phyloP scores from a whole-genome alignment of 2,113 vertebrate genomes.

The Rhynchomys soricoides region DNA sequence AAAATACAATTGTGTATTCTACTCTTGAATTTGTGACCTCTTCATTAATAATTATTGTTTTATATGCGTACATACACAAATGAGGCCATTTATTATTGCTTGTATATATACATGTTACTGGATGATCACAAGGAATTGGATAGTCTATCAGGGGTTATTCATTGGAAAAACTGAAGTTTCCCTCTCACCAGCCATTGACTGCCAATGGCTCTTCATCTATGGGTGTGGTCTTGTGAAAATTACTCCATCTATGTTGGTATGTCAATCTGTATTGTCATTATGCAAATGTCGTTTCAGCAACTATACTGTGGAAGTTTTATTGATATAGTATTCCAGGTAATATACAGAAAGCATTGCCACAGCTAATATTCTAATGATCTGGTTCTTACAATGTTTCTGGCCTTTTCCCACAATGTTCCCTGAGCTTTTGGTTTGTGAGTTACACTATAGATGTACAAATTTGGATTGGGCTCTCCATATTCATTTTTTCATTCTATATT shows the following conservation, averaged over 20 bases:
- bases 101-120: neutral
- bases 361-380: too few relatives aligned
- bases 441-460: neutral
- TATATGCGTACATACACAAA: neutral
- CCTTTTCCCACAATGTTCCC: neutral
- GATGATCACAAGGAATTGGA: neutral
- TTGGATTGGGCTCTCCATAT: neutral
- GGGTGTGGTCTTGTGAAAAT: neutral
- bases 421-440: neutral
- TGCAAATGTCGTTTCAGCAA: too few relatives aligned
- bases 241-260: neutral
- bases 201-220: neutral
- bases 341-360: neutral
- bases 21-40: neutral
- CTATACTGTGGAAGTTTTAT: neutral
- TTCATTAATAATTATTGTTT: neutral
- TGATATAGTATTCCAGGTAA: accelerated
- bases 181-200: neutral
- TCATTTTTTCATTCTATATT: neutral
- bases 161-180: neutral
- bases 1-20: neutral
- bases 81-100: neutral
- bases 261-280: neutral
- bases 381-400: neutral
- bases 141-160: neutral